Percentiles rank a stretch among this genome's conserved stretches.
phyloP scores from a whole-genome alignment of 2,113 vertebrate species.

The Pomatostomus ruficeps region DNA sequence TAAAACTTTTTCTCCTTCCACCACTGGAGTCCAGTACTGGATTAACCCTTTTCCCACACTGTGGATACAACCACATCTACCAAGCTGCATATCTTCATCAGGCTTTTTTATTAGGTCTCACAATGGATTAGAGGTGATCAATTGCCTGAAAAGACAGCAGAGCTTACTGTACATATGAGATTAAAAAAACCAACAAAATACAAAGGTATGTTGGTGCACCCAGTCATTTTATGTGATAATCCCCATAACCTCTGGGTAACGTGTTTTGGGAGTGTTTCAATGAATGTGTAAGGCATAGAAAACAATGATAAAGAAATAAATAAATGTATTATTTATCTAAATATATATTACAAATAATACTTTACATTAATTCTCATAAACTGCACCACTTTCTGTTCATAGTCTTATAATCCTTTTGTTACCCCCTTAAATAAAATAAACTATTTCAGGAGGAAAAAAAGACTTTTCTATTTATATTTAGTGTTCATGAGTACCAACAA shows the following conservation, averaged over 20 bases:
- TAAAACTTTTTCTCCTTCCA: background rate
- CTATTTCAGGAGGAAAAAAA: background rate
- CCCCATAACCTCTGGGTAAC: background rate
- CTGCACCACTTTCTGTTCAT: background rate
- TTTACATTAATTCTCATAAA: background rate
- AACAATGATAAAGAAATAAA: background rate
- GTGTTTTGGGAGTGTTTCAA: background rate
- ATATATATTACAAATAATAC: background rate
- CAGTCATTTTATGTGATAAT: background rate
- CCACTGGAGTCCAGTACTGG: background rate
- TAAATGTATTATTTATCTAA: background rate
- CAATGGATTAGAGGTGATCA: background rate
- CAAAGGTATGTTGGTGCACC: fast-evolving
- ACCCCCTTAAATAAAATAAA: fast-evolving
- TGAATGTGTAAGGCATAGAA: background rate
- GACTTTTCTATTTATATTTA: background rate
- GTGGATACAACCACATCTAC: background rate
- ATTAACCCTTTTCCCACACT: background rate
- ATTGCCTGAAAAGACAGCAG: background rate
- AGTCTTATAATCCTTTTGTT: background rate
- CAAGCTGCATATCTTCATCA: background rate
- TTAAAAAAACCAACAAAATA: background rate
- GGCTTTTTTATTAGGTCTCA: background rate
- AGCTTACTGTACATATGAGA: background rate
- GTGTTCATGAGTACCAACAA: background rate